phyloP scores from a whole-genome alignment of 2,888 invertebrate species.

The Steinernema carpocapsae region DNA sequence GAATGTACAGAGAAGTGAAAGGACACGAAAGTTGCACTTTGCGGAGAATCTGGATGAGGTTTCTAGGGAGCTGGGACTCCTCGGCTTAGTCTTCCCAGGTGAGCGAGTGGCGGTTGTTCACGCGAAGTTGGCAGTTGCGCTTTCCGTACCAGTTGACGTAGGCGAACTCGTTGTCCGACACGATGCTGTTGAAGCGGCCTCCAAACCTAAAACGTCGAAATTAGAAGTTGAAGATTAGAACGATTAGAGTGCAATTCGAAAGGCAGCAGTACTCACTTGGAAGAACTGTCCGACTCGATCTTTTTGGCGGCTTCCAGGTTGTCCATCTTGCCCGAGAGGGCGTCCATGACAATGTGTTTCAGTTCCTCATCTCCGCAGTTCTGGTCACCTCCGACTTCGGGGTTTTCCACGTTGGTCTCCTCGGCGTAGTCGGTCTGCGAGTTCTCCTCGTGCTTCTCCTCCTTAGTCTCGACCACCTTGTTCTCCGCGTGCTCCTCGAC shows the following conservation, averaged over 20 bases:
- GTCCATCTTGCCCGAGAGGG: conserved; percentile 55
- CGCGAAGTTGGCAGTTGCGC: conserved; percentile 66
- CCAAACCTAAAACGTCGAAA: no score
- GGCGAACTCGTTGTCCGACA: conserved; percentile 67
- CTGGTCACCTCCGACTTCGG: conserved; percentile 38
- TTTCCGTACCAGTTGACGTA: conserved; percentile 66
- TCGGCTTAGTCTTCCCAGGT: conserved; percentile 57
- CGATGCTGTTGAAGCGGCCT: conserved; percentile 68
- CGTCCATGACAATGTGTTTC: conserved; percentile 51
- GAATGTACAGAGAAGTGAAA: conserved; percentile 3
- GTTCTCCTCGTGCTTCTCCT: conserved; percentile 11
- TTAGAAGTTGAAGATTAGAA: no score
- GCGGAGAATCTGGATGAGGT: not conserved
- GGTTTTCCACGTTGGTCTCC: conserved; percentile 39
- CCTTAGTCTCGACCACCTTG: conserved; percentile 1
- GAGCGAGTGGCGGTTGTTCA: conserved; percentile 63
- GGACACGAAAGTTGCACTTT: not conserved
- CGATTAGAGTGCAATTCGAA: no score
- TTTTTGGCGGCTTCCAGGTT: conserved; percentile 67
- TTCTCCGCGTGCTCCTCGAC: conserved; percentile 53
- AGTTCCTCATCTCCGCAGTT: conserved; percentile 67
- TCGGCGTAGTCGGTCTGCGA: conserved; percentile 45
- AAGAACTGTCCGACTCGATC: conserved; percentile 53
- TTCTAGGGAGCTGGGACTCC: not conserved
- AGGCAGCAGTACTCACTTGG: no score